These are phyloP conservation scores for Prunella strophiata DNA, from an alignment of 2,797 vertebrate species.

Conservation along the genomic window DNA sequence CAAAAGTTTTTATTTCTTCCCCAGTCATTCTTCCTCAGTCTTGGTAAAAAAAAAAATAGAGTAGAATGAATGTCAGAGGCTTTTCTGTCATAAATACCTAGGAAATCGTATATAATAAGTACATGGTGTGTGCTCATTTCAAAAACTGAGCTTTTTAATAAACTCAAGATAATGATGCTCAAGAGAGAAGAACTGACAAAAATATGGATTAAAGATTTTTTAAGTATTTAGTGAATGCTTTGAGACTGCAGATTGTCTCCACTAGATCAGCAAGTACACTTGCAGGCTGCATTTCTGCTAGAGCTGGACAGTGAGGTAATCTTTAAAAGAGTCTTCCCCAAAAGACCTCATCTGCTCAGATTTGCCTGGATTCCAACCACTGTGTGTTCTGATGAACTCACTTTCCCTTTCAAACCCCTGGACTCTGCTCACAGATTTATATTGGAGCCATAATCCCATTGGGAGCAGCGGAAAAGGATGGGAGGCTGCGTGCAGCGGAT, in stretches of 20 bases:
- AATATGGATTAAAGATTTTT: not conserved
- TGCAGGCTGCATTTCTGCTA: not conserved
- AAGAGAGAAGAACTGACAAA: not conserved
- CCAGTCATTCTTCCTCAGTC: not conserved
- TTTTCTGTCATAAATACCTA: not conserved
- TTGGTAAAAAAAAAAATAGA: not conserved
- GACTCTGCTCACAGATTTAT: constrained; percentile 84
- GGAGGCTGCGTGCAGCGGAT: constrained; percentile 92
- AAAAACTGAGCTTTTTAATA: not conserved
- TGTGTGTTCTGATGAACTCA: not conserved
- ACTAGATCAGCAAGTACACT: not conserved
- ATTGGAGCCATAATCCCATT: constrained; percentile 96
- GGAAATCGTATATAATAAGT: not conserved
- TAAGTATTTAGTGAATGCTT: not conserved
- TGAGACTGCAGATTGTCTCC: not conserved
- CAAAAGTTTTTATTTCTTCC: not conserved
- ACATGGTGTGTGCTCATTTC: not conserved
- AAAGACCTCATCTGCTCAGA: not conserved
- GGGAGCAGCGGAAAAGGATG: constrained; percentile 94
- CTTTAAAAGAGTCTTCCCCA: not conserved
- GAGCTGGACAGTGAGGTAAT: not conserved
- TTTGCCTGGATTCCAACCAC: not conserved
- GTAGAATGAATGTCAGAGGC: not conserved
- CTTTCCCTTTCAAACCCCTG: not conserved
- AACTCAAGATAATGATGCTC: not conserved